phyloP scores from a whole-genome alignment of 2,888 invertebrate species.

The Dioctria linearis region DNA sequence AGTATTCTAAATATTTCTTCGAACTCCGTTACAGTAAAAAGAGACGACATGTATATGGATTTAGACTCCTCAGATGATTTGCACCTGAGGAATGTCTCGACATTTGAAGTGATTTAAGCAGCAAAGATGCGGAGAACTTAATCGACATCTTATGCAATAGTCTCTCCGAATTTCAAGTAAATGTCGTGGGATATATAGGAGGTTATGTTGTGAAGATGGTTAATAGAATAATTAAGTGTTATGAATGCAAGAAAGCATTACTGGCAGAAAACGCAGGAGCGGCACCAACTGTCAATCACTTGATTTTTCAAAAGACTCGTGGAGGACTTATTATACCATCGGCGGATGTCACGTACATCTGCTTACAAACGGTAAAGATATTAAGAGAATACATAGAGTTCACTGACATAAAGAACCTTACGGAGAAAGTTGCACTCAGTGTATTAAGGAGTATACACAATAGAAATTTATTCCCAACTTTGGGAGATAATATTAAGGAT shows the following conservation, averaged over 20 bases:
- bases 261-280: neutral
- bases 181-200: neutral
- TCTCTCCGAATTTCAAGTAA: neutral
- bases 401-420: too few relatives aligned
- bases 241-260: neutral
- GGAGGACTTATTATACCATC: neutral
- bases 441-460: neutral
- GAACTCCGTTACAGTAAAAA: neutral
- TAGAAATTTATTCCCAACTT: neutral
- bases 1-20: neutral
- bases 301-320: neutral
- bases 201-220: neutral
- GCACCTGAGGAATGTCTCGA: neutral
- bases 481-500: constrained; percentile 4
- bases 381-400: too few relatives aligned
- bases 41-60: neutral
- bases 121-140: neutral
- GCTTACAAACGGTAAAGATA: neutral
- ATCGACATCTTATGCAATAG: neutral
- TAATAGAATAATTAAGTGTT: neutral
- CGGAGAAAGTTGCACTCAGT: neutral
- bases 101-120: neutral
- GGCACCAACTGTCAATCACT: neutral
- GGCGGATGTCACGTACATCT: neutral
- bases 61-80: neutral